Evolutionary conservation across 2,113 vertebrate genomes (phyloP).

Genomic region (Trichechus manatus): DNA sequence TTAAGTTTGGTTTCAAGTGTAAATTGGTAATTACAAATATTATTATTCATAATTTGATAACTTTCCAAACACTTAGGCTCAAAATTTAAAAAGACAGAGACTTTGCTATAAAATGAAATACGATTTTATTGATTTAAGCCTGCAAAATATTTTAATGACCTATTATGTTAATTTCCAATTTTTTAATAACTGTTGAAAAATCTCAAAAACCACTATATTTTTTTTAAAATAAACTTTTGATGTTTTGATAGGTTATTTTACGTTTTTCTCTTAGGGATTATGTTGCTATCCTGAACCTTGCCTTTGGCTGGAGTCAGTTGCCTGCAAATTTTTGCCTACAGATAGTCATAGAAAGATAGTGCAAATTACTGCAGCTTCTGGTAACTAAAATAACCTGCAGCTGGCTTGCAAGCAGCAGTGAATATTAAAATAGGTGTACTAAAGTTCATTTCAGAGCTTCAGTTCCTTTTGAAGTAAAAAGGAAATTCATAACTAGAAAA

Average conservation of each 20-base stretch:
- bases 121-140: background rate
- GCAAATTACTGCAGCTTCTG: slow-evolving; percentile 72
- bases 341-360: slow-evolving; percentile 64
- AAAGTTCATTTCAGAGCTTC: slow-evolving; percentile 65
- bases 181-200: slow-evolving; percentile 43
- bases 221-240: slow-evolving; percentile 45
- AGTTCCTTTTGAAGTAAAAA: slow-evolving; percentile 41
- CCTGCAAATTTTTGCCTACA: slow-evolving; percentile 59
- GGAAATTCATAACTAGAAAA: slow-evolving; percentile 23
- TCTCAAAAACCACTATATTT: background rate
- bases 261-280: slow-evolving; percentile 36
- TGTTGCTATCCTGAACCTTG: slow-evolving; percentile 39
- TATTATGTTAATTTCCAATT: slow-evolving; percentile 34
- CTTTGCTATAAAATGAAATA: slow-evolving; percentile 30
- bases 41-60: slow-evolving; percentile 52
- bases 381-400: slow-evolving; percentile 73
- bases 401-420: slow-evolving; percentile 64
- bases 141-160: background rate
- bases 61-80: slow-evolving; percentile 35
- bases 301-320: slow-evolving; percentile 55
- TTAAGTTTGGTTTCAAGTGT: slow-evolving; percentile 35
- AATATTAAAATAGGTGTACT: slow-evolving; percentile 63
- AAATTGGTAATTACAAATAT: background rate
- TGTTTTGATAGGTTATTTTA: slow-evolving; percentile 18
- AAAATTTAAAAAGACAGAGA: background rate